Evolutionary conservation across 2,113 vertebrate genomes (phyloP).

Genomic region (Neogale vison): DNA sequence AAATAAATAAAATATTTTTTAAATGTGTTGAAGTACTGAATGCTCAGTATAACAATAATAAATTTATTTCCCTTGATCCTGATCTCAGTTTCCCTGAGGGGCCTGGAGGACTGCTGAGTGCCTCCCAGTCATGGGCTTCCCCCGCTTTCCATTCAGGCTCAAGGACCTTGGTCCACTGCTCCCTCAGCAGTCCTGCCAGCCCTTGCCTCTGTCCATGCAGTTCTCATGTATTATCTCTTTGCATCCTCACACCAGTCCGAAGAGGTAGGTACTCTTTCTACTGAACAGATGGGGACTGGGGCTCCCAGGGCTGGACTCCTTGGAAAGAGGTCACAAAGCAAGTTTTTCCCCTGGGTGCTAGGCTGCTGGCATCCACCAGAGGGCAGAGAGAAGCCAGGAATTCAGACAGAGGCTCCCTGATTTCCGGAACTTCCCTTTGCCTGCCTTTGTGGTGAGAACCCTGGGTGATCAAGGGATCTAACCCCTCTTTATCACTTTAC

Average conservation of each 20-base stretch:
- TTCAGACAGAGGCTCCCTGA: neutral
- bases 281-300: neutral
- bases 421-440: neutral
- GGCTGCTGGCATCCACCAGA: constrained; percentile 42
- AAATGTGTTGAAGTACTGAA: neutral
- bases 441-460: constrained; percentile 14
- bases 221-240: neutral
- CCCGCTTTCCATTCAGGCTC: neutral
- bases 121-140: neutral
- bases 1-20: neutral
- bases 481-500: neutral
- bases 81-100: neutral
- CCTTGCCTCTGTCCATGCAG: neutral
- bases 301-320: no score
- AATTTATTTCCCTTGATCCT: neutral
- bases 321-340: neutral
- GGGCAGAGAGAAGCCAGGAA: constrained; percentile 48
- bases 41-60: neutral
- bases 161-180: neutral
- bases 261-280: neutral
- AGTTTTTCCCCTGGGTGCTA: neutral
- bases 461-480: neutral
- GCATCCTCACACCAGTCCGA: neutral
- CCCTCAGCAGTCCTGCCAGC: no score
- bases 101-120: neutral